Conservation (phyloP, 2,888 invertebrate genomes). For the Tiliacea aurago region DNA sequence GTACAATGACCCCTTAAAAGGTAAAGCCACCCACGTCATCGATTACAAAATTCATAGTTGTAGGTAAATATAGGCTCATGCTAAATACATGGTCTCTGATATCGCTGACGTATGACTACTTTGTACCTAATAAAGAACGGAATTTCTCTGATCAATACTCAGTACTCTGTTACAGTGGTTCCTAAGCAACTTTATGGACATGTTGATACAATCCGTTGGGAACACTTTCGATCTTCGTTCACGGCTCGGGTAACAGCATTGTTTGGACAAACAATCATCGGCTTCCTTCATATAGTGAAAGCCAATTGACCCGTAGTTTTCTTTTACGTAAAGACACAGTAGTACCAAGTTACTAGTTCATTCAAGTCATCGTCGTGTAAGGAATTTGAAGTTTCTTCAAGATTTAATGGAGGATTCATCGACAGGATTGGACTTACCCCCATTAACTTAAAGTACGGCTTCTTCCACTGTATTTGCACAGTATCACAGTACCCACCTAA, state of each 20-base stretch:
- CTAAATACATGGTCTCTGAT: constrained; percentile 13
- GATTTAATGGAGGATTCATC: not conserved
- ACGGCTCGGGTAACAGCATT: constrained; percentile 61
- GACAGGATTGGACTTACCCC: not conserved
- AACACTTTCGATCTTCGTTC: constrained; percentile 61
- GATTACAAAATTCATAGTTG: not conserved
- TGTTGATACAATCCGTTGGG: constrained; percentile 69
- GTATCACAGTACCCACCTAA: too few relatives aligned
- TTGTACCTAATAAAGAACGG: constrained; percentile 7
- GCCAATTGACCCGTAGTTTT: constrained; percentile 38
- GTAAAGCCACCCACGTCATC: not conserved
- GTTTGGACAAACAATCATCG: constrained; percentile 68
- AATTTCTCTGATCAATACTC: constrained; percentile 39
- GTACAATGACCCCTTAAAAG: too few relatives aligned
- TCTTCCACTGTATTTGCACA: not conserved
- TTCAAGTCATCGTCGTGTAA: not conserved
- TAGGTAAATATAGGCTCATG: constrained; percentile 13
- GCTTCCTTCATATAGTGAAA: constrained; percentile 67
- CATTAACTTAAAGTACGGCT: not conserved
- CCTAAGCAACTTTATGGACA: constrained; percentile 71
- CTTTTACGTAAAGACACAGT: constrained; percentile 10
- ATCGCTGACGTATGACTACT: not conserved
- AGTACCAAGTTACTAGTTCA: not conserved
- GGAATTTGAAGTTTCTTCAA: not conserved
- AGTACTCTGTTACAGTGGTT: constrained; percentile 40